These are phyloP conservation scores for Eleutherodactylus coqui DNA, from an alignment of 2,797 vertebrate genomes.

Conservation along the genomic window DNA sequence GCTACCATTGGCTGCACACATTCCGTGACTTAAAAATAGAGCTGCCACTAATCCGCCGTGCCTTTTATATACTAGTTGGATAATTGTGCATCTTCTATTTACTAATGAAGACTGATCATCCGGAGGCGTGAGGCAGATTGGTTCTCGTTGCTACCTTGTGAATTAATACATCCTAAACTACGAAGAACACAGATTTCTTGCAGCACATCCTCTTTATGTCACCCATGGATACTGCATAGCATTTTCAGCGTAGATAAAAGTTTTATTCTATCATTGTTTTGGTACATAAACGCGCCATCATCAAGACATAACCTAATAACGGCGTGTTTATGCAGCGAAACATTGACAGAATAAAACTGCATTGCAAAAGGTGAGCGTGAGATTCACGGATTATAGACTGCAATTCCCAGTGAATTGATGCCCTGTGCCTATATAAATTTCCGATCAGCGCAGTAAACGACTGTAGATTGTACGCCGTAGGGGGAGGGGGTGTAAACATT, in stretches of 20 bases:
- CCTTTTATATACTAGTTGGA: too few relatives aligned
- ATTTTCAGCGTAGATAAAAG: neutral
- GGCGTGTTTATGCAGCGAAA: conserved; percentile 16
- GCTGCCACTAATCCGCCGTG: too few relatives aligned
- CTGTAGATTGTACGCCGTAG: neutral
- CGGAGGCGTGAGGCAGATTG: neutral
- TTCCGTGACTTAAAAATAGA: too few relatives aligned
- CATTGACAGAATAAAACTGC: neutral
- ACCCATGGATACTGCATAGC: neutral
- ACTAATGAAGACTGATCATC: neutral
- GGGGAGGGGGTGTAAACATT: neutral
- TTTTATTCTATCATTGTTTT: conserved; percentile 34
- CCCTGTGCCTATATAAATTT: neutral
- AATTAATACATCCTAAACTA: neutral
- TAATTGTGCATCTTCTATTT: neutral
- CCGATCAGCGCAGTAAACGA: neutral
- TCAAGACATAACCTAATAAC: conserved; percentile 8
- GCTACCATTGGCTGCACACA: too few relatives aligned
- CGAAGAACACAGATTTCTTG: neutral
- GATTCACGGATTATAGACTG: neutral
- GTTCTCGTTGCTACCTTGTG: neutral
- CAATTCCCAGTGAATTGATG: neutral
- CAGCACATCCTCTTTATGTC: neutral
- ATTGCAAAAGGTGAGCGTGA: neutral
- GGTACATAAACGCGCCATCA: neutral